A percentile compares a stretch with the other conserved stretches of the same genome.
phyloP scores from a whole-genome alignment of 2,888 invertebrate genomes.

The Mythimna lalbum region DNA sequence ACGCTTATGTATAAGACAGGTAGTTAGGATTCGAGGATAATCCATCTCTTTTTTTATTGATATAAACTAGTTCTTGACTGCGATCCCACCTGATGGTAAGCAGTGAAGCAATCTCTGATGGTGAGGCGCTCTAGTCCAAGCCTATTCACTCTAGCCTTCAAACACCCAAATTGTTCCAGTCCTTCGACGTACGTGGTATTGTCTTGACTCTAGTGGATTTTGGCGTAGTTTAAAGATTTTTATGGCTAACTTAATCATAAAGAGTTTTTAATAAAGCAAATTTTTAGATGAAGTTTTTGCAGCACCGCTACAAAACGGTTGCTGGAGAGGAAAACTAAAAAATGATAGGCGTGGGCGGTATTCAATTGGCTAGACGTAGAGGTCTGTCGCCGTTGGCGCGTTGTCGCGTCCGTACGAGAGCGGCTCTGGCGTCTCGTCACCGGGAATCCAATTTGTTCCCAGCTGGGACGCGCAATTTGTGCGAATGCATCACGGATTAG shows the following conservation, averaged over 20 bases:
- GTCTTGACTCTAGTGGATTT: not conserved
- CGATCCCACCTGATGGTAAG: too few relatives aligned
- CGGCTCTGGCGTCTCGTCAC: constrained; percentile 60
- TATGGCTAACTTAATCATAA: not conserved
- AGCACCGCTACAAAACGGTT: constrained; percentile 1
- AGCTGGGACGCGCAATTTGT: constrained; percentile 73
- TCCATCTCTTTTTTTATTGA: too few relatives aligned
- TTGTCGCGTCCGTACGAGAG: constrained; percentile 17
- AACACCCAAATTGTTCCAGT: too few relatives aligned
- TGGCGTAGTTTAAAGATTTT: not conserved
- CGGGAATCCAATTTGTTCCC: constrained; percentile 75
- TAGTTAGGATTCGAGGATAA: constrained; percentile 10
- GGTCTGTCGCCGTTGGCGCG: constrained; percentile 15
- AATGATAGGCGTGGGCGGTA: constrained; percentile 10
- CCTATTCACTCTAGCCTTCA: too few relatives aligned
- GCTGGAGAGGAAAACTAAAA: constrained; percentile 7
- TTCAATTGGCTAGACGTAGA: constrained; percentile 49
- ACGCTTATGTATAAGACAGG: not conserved
- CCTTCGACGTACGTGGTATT: too few relatives aligned
- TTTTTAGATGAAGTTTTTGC: not conserved
- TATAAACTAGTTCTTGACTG: too few relatives aligned
- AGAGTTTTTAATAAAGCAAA: constrained; percentile 11
- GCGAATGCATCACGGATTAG: constrained; percentile 72
- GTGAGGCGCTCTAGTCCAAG: too few relatives aligned
- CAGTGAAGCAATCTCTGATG: too few relatives aligned